A percentile compares a stretch with the other conserved stretches of the same genome.
These are phyloP conservation scores for Takifugu bimaculatus DNA, from an alignment of 2,113 vertebrate genomes.

Conservation along the genomic window DNA sequence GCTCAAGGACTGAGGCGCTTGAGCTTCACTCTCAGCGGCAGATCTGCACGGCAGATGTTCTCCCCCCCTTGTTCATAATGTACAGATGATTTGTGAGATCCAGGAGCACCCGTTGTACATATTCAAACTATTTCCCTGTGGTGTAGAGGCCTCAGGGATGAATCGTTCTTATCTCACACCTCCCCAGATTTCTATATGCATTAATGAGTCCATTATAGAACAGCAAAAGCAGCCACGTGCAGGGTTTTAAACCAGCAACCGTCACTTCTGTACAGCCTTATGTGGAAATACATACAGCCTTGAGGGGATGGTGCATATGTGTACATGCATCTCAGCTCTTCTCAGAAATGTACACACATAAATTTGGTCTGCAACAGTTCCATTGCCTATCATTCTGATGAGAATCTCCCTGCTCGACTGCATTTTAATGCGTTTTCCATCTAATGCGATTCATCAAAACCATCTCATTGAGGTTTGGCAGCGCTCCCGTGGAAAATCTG, in stretches of 20 bases:
- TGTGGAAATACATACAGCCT: slow-evolving; percentile 8
- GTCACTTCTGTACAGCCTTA: not conserved
- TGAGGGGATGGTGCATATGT: slow-evolving; percentile 7
- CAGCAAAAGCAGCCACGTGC: slow-evolving; percentile 10
- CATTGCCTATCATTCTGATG: slow-evolving; percentile 24
- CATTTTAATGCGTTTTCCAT: slow-evolving; percentile 54
- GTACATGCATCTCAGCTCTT: slow-evolving; percentile 18
- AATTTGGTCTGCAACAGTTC: slow-evolving; percentile 10
- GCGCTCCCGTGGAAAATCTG: slow-evolving; percentile 62
- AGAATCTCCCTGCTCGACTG: slow-evolving; percentile 19
- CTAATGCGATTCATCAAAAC: slow-evolving; percentile 41
- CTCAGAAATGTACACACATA: no score
- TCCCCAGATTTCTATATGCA: slow-evolving; percentile 8
- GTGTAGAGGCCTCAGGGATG: slow-evolving; percentile 22
- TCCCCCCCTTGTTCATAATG: slow-evolving; percentile 6
- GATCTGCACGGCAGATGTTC: slow-evolving; percentile 44
- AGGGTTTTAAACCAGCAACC: slow-evolving; percentile 1
- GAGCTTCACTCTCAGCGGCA: slow-evolving; percentile 3
- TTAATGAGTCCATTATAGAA: slow-evolving; percentile 18
- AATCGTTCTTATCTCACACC: slow-evolving; percentile 28
- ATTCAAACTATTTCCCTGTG: slow-evolving; percentile 49
- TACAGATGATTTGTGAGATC: slow-evolving; percentile 35
- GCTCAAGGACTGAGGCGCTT: slow-evolving; percentile 9
- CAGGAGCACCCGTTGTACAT: slow-evolving; percentile 43
- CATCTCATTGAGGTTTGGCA: slow-evolving; percentile 64